Conservation (phyloP, 2,113 vertebrate genomes). For the Circaetus cinerascens region DNA sequence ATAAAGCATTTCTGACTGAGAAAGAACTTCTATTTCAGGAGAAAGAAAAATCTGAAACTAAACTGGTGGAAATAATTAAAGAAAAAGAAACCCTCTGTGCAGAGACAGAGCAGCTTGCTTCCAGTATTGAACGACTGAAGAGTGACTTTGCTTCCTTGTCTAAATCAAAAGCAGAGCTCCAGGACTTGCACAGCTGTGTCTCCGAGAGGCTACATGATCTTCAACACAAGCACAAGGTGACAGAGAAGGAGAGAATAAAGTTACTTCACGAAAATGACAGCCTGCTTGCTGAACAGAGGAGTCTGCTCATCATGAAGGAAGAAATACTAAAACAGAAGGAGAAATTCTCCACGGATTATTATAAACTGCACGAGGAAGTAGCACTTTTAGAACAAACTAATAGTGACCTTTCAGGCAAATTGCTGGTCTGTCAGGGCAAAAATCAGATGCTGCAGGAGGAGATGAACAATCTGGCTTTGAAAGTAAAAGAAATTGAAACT, state of each 20-base stretch:
- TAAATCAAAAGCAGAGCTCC: slow-evolving; percentile 72
- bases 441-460: slow-evolving; percentile 76
- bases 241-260: slow-evolving; percentile 52
- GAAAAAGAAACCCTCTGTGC: slow-evolving; percentile 65
- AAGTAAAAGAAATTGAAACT: slow-evolving; percentile 80
- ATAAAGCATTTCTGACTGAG: slow-evolving; percentile 67
- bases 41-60: slow-evolving; percentile 69
- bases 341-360: slow-evolving; percentile 44
- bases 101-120: slow-evolving; percentile 67
- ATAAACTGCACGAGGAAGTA: slow-evolving; percentile 55
- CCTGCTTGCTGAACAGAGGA: slow-evolving; percentile 58
- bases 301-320: slow-evolving; percentile 40
- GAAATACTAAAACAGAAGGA: slow-evolving; percentile 67
- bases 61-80: slow-evolving; percentile 59
- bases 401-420: slow-evolving; percentile 68
- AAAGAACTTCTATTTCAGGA: slow-evolving; percentile 64
- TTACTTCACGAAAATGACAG: slow-evolving; percentile 63
- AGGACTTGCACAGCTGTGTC: slow-evolving; percentile 57
- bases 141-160: slow-evolving; percentile 61
- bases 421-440: slow-evolving; percentile 75
- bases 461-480: slow-evolving; percentile 78
- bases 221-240: slow-evolving; percentile 42
- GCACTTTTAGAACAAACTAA: slow-evolving; percentile 63
- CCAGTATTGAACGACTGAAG: slow-evolving; percentile 70
- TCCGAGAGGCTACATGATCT: slow-evolving; percentile 73